phyloP scores from a whole-genome alignment of 2,888 invertebrate species.

The Phoronis australis region DNA sequence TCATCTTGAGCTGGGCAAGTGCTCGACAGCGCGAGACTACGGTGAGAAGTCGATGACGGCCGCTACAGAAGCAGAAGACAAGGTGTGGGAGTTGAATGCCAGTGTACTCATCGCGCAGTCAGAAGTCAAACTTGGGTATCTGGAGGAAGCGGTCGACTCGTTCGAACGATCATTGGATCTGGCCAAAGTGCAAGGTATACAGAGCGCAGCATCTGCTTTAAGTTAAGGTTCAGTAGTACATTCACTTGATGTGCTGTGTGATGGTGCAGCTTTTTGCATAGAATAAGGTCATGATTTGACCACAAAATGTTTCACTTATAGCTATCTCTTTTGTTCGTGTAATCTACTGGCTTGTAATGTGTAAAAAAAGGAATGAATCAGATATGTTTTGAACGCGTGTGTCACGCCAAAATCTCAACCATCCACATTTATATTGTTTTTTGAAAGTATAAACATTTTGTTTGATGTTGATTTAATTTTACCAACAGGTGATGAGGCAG shows the following conservation, averaged over 20 bases:
- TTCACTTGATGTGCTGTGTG: no score
- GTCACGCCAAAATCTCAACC: no score
- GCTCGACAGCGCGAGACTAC: slow-evolving; percentile 29
- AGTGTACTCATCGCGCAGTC: slow-evolving; percentile 41
- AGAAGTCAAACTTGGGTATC: slow-evolving; percentile 26
- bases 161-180: slow-evolving; percentile 45
- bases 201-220: no score
- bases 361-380: no score
- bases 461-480: background rate
- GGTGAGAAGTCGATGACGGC: slow-evolving; percentile 35
- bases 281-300: no score
- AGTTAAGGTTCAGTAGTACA: no score
- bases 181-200: slow-evolving; percentile 35
- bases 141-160: slow-evolving; percentile 19
- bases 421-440: no score
- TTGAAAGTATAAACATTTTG: no score
- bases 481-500: slow-evolving; percentile 33
- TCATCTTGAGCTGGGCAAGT: slow-evolving; percentile 42
- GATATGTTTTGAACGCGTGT: no score
- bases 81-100: slow-evolving; percentile 41
- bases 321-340: background rate
- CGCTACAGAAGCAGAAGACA: slow-evolving; percentile 30
- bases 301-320: background rate
- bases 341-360: no score
- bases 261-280: no score